Evolutionary conservation across 2,888 invertebrate species (phyloP).

Genomic region (Pristionchus mayeri): DNA sequence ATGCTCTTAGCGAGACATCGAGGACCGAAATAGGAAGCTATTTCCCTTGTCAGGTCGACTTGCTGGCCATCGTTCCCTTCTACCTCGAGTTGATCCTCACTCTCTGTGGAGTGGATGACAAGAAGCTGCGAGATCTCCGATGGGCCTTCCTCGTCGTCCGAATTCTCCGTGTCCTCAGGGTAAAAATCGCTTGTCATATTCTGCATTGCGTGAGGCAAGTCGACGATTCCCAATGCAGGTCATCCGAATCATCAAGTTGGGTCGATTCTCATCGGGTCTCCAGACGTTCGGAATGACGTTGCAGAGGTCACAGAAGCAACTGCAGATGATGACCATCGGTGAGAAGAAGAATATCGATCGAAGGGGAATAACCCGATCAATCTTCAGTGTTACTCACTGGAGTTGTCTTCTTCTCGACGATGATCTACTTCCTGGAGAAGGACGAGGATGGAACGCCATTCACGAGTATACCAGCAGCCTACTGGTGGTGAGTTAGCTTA

Average conservation of each 20-base stretch:
- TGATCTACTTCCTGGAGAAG: constrained; percentile 76
- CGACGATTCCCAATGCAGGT: constrained; percentile 57
- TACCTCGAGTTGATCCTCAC: constrained; percentile 74
- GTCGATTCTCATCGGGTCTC: constrained; percentile 71
- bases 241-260: constrained; percentile 75
- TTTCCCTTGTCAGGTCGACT: constrained; percentile 56
- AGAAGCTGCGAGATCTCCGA: constrained; percentile 72
- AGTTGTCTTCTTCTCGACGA: constrained; percentile 76
- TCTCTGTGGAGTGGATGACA: constrained; percentile 74
- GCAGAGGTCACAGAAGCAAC: constrained; percentile 73
- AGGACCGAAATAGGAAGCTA: not conserved
- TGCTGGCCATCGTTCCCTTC: constrained; percentile 75
- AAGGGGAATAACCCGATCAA: no score
- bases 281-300: constrained; percentile 76
- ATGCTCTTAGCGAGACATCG: not conserved
- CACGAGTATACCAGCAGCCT: constrained; percentile 76
- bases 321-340: constrained; percentile 73
- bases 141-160: constrained; percentile 76
- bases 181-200: not conserved
- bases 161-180: constrained; percentile 69
- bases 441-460: constrained; percentile 74
- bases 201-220: not conserved
- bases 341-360: not conserved
- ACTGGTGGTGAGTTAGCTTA: constrained; percentile 70
- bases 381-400: constrained; percentile 72